Evolutionary conservation across 2,113 vertebrate species (phyloP).

Genomic region (Fulica atra): DNA sequence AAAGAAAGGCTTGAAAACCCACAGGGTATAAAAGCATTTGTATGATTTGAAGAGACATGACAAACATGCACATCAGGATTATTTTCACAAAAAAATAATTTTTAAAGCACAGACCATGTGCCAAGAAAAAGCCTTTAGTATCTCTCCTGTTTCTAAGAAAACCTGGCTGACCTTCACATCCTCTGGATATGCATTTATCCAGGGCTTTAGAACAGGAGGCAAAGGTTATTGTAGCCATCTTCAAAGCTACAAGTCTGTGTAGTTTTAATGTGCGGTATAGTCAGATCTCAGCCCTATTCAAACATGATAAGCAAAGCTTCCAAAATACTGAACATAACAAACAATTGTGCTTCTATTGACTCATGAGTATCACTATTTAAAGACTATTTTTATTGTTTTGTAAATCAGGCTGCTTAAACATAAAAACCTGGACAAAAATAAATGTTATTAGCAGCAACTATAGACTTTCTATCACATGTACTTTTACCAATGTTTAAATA

Average conservation of each 20-base stretch:
- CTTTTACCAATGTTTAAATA: neutral
- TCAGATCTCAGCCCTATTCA: neutral
- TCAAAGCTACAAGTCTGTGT: neutral
- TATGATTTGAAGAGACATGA: constrained; percentile 25
- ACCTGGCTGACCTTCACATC: neutral
- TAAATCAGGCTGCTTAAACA: neutral
- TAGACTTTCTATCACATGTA: neutral
- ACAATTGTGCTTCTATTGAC: neutral
- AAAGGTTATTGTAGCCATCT: neutral
- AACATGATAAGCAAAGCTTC: neutral
- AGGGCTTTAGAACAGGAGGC: neutral
- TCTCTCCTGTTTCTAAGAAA: neutral
- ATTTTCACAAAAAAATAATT: constrained; percentile 10
- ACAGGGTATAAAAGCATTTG: neutral
- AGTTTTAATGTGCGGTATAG: neutral
- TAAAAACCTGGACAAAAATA: neutral
- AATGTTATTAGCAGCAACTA: neutral
- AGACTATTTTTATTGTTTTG: neutral
- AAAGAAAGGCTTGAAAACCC: constrained; percentile 22
- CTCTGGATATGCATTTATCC: neutral
- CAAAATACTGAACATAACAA: neutral
- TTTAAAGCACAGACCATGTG: neutral
- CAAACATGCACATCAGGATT: constrained; percentile 27
- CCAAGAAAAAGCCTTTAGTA: neutral
- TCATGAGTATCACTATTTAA: neutral